Evolutionary conservation across 2,113 vertebrate genomes (phyloP).

Genomic region (Rhinogobius similis): DNA sequence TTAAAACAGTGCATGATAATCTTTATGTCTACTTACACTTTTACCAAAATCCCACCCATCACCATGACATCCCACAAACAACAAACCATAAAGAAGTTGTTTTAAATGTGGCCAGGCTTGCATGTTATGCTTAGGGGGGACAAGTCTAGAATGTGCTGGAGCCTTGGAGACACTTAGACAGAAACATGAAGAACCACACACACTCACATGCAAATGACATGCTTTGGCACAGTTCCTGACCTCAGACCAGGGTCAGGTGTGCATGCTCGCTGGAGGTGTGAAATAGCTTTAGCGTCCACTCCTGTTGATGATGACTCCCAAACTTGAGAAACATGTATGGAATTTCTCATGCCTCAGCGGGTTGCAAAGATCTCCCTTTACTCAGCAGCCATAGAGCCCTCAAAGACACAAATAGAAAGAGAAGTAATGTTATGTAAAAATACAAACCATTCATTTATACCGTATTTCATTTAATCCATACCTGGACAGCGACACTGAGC

Average conservation of each 20-base stretch:
- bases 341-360: slow-evolving; percentile 69
- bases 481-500: neutral
- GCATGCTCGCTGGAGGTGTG: slow-evolving; percentile 61
- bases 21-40: too few species aligned
- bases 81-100: slow-evolving; percentile 29
- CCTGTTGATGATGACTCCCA: slow-evolving; percentile 55
- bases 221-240: slow-evolving; percentile 41
- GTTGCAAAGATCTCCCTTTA: slow-evolving; percentile 48
- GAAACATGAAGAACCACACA: slow-evolving; percentile 18
- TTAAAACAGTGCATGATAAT: neutral
- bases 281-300: slow-evolving; percentile 58
- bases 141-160: neutral
- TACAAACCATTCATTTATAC: slow-evolving; percentile 4
- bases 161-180: slow-evolving; percentile 37
- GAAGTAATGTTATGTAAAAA: neutral
- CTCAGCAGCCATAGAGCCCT: slow-evolving; percentile 12
- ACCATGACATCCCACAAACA: slow-evolving; percentile 8
- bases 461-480: neutral
- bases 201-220: slow-evolving; percentile 42
- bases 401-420: slow-evolving; percentile 26
- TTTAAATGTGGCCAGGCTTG: slow-evolving; percentile 34
- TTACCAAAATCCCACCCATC: slow-evolving; percentile 11
- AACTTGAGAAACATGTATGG: slow-evolving; percentile 63
- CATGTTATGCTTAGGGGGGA: too few species aligned
- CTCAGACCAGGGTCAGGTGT: slow-evolving; percentile 29